phyloP scores from a whole-genome alignment of 2,797 vertebrate genomes.

The Miichthys miiuy region DNA sequence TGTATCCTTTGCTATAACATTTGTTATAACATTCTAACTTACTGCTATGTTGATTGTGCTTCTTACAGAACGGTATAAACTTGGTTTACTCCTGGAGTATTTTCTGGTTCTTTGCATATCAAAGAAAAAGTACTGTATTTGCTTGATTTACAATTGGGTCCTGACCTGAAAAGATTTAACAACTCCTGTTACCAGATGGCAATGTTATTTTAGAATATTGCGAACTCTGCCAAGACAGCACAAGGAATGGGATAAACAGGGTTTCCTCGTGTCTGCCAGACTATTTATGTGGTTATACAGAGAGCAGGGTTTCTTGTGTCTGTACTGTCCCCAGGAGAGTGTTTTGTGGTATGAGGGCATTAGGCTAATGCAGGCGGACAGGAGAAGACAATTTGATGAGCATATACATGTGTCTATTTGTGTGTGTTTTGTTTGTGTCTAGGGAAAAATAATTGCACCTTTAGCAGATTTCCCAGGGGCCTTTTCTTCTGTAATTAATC shows the following conservation, averaged over 20 bases:
- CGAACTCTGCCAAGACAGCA: slow-evolving; percentile 42
- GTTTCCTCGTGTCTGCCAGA: slow-evolving; percentile 54
- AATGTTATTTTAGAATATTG: slow-evolving; percentile 52
- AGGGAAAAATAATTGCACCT: slow-evolving; percentile 46
- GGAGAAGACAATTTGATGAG: slow-evolving; percentile 41
- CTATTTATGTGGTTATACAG: slow-evolving; percentile 57
- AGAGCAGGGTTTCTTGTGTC: slow-evolving; percentile 35
- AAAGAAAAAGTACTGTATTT: slow-evolving; percentile 29
- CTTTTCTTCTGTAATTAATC: slow-evolving; percentile 37
- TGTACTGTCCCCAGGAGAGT: slow-evolving; percentile 50
- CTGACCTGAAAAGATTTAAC: slow-evolving; percentile 49
- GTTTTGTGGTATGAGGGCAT: slow-evolving; percentile 54
- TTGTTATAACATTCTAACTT: slow-evolving; percentile 5
- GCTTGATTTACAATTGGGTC: slow-evolving; percentile 28
- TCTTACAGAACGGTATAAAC: neutral
- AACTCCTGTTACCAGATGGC: slow-evolving; percentile 59
- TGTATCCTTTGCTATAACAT: slow-evolving; percentile 8
- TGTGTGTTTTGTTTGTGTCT: slow-evolving; percentile 42
- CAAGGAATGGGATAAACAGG: slow-evolving; percentile 56
- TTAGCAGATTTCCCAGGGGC: slow-evolving; percentile 56
- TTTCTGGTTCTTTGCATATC: slow-evolving; percentile 8
- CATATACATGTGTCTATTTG: slow-evolving; percentile 32
- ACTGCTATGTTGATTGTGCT: neutral
- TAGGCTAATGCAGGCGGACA: slow-evolving; percentile 57
- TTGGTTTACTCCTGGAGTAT: neutral